Evolutionary conservation across 1,140 invertebrate species (phyloP).

Genomic region (Ptiloglossa arizonensis): DNA sequence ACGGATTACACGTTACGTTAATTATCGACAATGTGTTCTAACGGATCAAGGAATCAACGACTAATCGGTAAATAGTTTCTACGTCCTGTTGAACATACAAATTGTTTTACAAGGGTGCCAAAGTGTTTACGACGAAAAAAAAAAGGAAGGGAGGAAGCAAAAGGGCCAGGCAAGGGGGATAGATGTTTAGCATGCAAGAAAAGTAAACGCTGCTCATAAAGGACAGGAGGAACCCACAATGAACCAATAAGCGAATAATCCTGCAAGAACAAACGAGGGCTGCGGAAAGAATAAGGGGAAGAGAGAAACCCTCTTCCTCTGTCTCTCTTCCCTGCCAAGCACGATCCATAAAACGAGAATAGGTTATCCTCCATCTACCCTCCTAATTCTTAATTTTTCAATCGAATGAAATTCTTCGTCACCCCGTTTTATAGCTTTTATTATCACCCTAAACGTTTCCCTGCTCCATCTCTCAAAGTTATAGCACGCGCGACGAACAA

Average conservation of each 20-base stretch:
- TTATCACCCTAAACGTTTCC: neutral
- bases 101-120: conserved; percentile 2
- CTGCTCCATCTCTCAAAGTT: too few relatives aligned
- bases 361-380: too few relatives aligned
- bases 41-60: neutral
- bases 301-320: neutral
- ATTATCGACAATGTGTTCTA: neutral
- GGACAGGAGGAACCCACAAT: conserved; percentile 71
- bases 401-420: conserved; percentile 20
- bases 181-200: conserved; percentile 66
- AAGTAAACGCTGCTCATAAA: conserved; percentile 65
- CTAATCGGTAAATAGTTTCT: neutral
- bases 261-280: conserved; percentile 51
- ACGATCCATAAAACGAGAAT: conserved; percentile 6
- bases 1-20: neutral
- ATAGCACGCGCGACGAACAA: neutral
- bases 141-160: neutral
- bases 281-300: conserved; percentile 1
- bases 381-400: conserved; percentile 15
- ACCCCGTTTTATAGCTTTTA: neutral
- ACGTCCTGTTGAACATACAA: neutral
- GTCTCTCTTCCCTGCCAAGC: neutral
- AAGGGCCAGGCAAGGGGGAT: conserved; percentile 26
- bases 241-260: conserved; percentile 72
- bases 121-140: neutral